A percentile compares a stretch with the other conserved stretches of the same genome.
Conservation (phyloP, 2,797 vertebrate species). For the Pelodytes ibericus region DNA sequence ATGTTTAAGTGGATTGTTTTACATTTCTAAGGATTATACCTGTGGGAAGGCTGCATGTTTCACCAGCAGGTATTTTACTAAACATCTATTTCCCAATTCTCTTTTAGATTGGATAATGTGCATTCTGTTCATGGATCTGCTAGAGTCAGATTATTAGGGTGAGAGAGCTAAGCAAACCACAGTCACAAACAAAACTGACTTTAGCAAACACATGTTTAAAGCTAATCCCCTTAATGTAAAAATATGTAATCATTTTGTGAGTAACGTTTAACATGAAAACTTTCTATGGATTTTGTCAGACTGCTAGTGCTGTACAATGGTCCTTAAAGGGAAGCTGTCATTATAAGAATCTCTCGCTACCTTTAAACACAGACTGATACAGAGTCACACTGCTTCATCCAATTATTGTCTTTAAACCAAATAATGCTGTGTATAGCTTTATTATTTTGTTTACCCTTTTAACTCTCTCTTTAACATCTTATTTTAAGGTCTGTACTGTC, state of each 20-base stretch:
- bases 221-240: slow-evolving; percentile 25
- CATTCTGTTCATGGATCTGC: slow-evolving; percentile 17
- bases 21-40: slow-evolving; percentile 38
- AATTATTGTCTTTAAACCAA: too few species aligned
- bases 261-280: slow-evolving; percentile 19
- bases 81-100: slow-evolving; percentile 40
- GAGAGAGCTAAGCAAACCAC: background rate
- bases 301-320: background rate
- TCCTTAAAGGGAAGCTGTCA: background rate
- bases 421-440: too few species aligned
- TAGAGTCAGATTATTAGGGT: slow-evolving; percentile 18
- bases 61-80: slow-evolving; percentile 34
- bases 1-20: slow-evolving; percentile 48
- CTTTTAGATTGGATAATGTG: slow-evolving; percentile 45
- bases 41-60: slow-evolving; percentile 29
- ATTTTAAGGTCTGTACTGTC: too few species aligned
- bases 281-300: background rate
- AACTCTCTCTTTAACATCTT: too few species aligned
- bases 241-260: slow-evolving; percentile 32
- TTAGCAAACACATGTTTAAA: slow-evolving; percentile 20
- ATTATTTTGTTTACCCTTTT: too few species aligned
- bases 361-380: background rate
- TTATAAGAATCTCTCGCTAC: background rate
- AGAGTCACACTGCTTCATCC: too few species aligned
- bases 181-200: slow-evolving; percentile 30